Conservation (phyloP, 2,113 vertebrate genomes). For the Melozone crissalis region DNA sequence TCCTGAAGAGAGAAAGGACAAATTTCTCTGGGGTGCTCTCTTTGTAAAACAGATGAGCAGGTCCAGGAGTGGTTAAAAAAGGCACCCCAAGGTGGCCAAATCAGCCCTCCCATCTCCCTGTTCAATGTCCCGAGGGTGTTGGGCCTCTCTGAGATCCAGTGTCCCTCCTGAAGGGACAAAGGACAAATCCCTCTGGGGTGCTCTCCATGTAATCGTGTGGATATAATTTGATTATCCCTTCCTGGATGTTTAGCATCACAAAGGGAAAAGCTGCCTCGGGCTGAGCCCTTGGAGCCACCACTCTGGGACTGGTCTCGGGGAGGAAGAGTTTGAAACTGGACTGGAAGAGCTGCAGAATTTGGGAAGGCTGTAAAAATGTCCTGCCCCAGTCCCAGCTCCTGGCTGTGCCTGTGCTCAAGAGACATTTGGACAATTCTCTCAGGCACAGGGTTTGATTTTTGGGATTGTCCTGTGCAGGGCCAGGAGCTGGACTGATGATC, state of each 20-base stretch:
- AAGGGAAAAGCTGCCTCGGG: background rate
- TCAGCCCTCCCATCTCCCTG: accelerated
- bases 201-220: background rate
- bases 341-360: background rate
- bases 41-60: background rate
- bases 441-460: background rate
- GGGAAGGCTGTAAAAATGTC: background rate
- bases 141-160: background rate
- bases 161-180: background rate
- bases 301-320: background rate
- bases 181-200: background rate
- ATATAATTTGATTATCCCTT: constrained; percentile 50
- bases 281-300: background rate
- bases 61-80: background rate
- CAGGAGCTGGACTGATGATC: background rate
- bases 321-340: background rate
- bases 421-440: background rate
- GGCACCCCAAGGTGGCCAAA: background rate
- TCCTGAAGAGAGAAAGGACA: too few relatives aligned
- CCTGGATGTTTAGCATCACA: background rate
- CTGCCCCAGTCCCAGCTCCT: background rate
- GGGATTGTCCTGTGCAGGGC: background rate
- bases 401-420: background rate
- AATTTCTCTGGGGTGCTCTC: too few relatives aligned
- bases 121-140: background rate